Evolutionary conservation across 2,797 vertebrate genomes (phyloP), one percentile per base, ranked within the genome.

Genomic region (Lutjanus campechanus): DNA sequence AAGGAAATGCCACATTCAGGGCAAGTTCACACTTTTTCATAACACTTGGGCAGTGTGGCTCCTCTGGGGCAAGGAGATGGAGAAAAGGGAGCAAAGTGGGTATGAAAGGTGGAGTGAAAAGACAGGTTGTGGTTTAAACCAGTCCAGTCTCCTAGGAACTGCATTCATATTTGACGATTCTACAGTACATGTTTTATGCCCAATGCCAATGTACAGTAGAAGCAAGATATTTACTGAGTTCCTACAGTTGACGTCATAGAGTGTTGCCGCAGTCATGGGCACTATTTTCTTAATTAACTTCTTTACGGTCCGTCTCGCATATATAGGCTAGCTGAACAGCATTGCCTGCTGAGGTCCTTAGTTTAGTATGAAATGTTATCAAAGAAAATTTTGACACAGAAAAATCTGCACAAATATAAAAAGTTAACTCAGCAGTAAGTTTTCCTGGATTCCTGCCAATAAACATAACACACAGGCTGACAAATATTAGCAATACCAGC

Each of bases 1-100:
- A 87, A 91, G 89, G 71, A 90, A 92, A 93, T 83, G 90, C 86
- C 90, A 89, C 77, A 76, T 58, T 62, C 75, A 81, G 90, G 88
- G 85, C 84, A 80, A 84, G 92, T 92, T 93, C 88, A 89, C 89
- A 88, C 86, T 88, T 92, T 91, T 88, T 89, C 82, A 91, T 88
- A 81, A 89, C 86, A 73, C 88, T n/a, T 77, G 89, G 87, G 90
- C 79, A 85, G 87, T 84, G 77, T 65, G 71, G 79, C 67, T 90
- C 86, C 86, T 86, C 81, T 83, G 83, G 87, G 88, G 83, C 46
- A 74, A 75, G 29, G 69, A 67, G 82, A 76, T 68, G 79, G 79
- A 85, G 79, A 80, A 85, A 81, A 76, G 36, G 65, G 73, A 74
- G 67, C 54, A 53, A 80, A 82, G 74, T 74, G 81, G 73, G 77